Evolutionary conservation across 53 echinoderm and acorn worm species (phyloP).

Genomic region (Hippasteria phrygiana): DNA sequence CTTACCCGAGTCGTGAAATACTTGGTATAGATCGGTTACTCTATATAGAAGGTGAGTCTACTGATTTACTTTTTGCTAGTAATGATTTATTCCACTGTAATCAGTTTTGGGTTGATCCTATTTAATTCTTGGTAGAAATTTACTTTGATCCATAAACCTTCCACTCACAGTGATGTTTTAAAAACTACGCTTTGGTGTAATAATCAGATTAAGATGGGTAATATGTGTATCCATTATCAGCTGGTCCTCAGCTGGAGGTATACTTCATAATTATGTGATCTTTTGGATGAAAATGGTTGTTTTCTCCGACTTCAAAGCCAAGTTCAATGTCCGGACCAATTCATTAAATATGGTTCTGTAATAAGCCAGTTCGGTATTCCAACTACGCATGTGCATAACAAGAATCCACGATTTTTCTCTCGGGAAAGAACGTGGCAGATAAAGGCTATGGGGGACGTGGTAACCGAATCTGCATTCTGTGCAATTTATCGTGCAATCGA

Average conservation of each 20-base stretch:
- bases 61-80: not conserved
- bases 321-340: constrained; percentile 15
- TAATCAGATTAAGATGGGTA: no score
- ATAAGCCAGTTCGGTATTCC: no score
- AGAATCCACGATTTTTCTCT: no score
- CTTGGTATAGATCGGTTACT: not conserved
- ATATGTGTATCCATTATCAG: no score
- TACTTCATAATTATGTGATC: not conserved
- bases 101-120: not conserved
- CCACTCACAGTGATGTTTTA: not conserved
- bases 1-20: no score
- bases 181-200: not conserved
- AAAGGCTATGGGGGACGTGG: no score
- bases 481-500: no score
- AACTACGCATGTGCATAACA: no score
- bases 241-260: constrained; percentile 4
- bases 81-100: no score
- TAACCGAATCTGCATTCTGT: no score
- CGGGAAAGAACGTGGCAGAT: no score
- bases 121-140: constrained; percentile 7
- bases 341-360: no score
- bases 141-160: not conserved
- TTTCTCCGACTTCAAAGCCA: not conserved
- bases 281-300: not conserved
- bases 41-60: constrained; percentile 5